These are phyloP conservation scores for Suillia variegata DNA, from an alignment of 2,888 invertebrate genomes.

Conservation along the genomic window DNA sequence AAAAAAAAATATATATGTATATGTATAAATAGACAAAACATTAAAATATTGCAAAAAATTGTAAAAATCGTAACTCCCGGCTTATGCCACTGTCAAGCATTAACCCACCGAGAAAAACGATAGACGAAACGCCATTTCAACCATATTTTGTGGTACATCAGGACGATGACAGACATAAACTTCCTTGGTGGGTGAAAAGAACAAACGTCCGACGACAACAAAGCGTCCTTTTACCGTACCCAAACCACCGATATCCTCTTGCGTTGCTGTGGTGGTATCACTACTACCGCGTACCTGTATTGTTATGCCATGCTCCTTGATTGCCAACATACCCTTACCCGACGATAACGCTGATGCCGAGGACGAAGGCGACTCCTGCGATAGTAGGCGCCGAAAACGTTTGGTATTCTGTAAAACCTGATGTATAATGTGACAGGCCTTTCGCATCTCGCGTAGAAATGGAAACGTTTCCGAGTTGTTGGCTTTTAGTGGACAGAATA, in stretches of 20 bases:
- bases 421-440: conserved; percentile 75
- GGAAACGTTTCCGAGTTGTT: conserved; percentile 61
- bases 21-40: not conserved
- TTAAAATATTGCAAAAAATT: not conserved
- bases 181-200: conserved; percentile 78
- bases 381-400: conserved; percentile 54
- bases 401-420: conserved; percentile 67
- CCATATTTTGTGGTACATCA: conserved; percentile 82
- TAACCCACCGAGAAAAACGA: conserved; percentile 62
- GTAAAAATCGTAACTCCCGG: not conserved
- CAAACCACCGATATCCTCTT: conserved; percentile 7
- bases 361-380: conserved; percentile 21
- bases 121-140: conserved; percentile 85
- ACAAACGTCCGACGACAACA: conserved; percentile 69
- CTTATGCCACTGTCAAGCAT: too few relatives aligned
- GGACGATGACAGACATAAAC: conserved; percentile 88
- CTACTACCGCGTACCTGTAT: conserved; percentile 64
- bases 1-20: not conserved
- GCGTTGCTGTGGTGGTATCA: conserved; percentile 55
- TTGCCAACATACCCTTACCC: conserved; percentile 69
- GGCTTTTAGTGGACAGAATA: conserved; percentile 46
- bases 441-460: conserved; percentile 74
- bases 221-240: conserved; percentile 57
- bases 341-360: conserved; percentile 3
- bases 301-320: conserved; percentile 83